Base-by-base conservation (phyloP, 2,888 invertebrate species). In the Sepiola atlantica region DNA sequence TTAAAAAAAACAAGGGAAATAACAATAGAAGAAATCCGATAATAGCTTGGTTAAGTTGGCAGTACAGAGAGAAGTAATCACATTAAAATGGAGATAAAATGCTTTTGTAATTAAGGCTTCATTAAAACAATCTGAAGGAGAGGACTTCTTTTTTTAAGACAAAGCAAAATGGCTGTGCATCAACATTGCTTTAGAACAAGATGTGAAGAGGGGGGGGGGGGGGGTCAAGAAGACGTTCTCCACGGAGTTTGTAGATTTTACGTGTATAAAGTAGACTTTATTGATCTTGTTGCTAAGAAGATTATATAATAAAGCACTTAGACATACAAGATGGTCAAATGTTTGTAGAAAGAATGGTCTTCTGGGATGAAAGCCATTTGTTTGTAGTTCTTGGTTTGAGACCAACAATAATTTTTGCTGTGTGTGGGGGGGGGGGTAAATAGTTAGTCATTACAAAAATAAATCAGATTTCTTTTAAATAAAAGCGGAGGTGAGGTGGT, bases 231-330 rank as follows among this genome's bases (percentile, higher is more conserved):
- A n/a, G 16, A 24, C 61, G 10, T 61, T 18, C 14, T 18, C 2
- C 3, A 32, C n/a, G n/a, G n/a, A 12, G 28, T 61, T 8, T 28
- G 21, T 61, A 61, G 21, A 61, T 61, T 77, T 77, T 77, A 77
- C 14, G n/a, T 77, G n/a, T n/a, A 32, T 16, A n/a, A n/a, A 77
- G 77, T 32, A 77, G 77, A 77, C 77, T 77, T 77, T 77, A 77
- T 77, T 77, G 77, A 77, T 77, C 77, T 32, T 77, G 77, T 77
- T 77, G 18, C 77, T 77, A 77, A 77, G 77, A n/a, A n/a, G 77
- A 77, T 77, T 32, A 77, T 77, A n/a, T 77, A n/a, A 77, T n/a
- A 77, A 77, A 77, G n/a, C 77, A 77, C 77, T 77, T 77, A 57
- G 45, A 57, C 21, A 77, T 32, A 77, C 21, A n/a, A 77, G 77